Base-by-base conservation (phyloP, 2,797 vertebrate genomes). In the Xiphophorus birchmanni region DNA sequence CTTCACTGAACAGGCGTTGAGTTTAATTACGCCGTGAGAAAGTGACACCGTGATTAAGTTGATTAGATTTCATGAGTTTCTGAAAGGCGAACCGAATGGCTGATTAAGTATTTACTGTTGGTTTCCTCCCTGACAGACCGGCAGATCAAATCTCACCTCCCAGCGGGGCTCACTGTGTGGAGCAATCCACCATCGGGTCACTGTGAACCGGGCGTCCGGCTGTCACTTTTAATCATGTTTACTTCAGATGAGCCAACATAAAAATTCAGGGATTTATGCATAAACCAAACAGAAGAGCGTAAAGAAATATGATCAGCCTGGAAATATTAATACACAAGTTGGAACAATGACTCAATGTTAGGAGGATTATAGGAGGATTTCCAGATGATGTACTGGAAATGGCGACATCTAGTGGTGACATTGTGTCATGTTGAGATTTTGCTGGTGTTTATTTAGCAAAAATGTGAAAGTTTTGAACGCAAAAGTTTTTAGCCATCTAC, bases 11-110 rank as follows among this genome's bases (percentile, higher is more conserved):
- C 81, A 42, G 79, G 54, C 15, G 42, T 83, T 71, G 85, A 78
- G 82, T 82, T 89, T 89, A 89, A 87, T 92, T 90, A 86, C 21
- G 67, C 82, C 58, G 76, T 84, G 87, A 86, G 86, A 87, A 83
- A 86, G 90, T 91, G 77, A 82, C 58, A 45, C 81, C 44, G 23
- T 81, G 91, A 91, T 91, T 83, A 89, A 79, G 82, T 79, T 86
- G 89, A 93, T 92, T 91, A 84, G 88, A 88, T 89, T 83, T 79
- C 76, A 90, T 92, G 88, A 93, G 90, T 91, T 90, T 93, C 84
- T 92, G 83, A 91, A 88, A 86, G 83, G 48, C 74, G 50, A 89
- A 85, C 73, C 74, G 76, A 91, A 90, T 80, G 79, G 72, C 78
- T 90, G 87, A 90, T 90, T 86, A 91, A 90, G 91, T 92, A 89